Evolutionary conservation across 2,888 invertebrate species (phyloP).

Genomic region (Nycteola revayana): DNA sequence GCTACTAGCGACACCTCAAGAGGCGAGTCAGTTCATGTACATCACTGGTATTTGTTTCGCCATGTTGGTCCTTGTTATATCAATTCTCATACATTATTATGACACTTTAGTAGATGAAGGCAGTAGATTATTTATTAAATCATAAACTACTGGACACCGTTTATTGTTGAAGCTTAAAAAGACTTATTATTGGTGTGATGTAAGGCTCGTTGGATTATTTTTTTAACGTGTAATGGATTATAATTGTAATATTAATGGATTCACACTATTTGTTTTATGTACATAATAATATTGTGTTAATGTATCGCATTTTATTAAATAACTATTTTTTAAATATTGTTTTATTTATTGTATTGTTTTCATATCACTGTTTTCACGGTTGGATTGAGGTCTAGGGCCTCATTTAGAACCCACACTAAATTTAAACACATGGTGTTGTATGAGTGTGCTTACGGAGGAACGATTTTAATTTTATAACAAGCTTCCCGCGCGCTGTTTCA

Average conservation of each 20-base stretch:
- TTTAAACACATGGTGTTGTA: too few relatives aligned
- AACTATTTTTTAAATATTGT: conserved; percentile 32
- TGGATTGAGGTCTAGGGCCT: too few relatives aligned
- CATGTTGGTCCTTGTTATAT: conserved; percentile 83
- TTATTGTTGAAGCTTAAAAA: conserved; percentile 23
- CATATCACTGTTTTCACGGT: too few relatives aligned
- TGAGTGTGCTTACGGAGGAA: too few relatives aligned
- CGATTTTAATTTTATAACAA: too few relatives aligned
- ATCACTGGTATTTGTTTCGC: conserved; percentile 83
- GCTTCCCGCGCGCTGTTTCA: too few relatives aligned
- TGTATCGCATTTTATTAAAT: conserved; percentile 50
- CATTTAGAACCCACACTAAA: too few relatives aligned
- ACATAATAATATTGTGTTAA: conserved; percentile 44
- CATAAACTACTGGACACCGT: conserved; percentile 23
- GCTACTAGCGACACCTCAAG: conserved; percentile 75
- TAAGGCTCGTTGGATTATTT: conserved; percentile 24
- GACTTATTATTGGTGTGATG: conserved; percentile 31
- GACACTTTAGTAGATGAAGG: conserved; percentile 54
- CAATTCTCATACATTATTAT: conserved; percentile 83
- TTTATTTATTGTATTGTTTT: conserved; percentile 9
- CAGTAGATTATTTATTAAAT: conserved; percentile 50
- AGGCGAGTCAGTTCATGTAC: conserved; percentile 83
- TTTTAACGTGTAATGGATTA: conserved; percentile 20
- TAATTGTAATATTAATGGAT: conserved; percentile 23
- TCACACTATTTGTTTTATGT: conserved; percentile 44